Conservation (phyloP, 2,888 invertebrate species). For the Hoplodrina blanda region DNA sequence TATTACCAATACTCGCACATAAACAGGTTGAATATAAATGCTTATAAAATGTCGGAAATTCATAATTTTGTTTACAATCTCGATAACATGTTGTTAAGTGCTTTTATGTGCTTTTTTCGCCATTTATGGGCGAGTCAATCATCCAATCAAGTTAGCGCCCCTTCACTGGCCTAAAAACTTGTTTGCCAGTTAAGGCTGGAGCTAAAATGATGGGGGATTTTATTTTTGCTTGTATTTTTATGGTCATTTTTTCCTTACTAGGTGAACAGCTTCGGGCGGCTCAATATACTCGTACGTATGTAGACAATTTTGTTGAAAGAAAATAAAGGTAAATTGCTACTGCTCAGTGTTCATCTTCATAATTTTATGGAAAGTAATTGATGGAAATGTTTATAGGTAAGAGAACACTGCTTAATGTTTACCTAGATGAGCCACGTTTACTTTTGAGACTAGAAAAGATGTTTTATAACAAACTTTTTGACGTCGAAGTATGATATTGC, state of each 20-base stretch:
- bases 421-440: not conserved
- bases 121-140: conserved; percentile 83
- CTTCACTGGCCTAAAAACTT: conserved; percentile 62
- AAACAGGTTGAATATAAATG: conserved; percentile 25
- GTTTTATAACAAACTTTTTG: not conserved
- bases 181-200: conserved; percentile 60
- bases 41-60: conserved; percentile 60
- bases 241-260: conserved; percentile 38
- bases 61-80: conserved; percentile 77
- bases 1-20: not conserved
- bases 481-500: not conserved
- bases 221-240: conserved; percentile 28
- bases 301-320: conserved; percentile 15
- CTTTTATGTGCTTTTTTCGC: conserved; percentile 71
- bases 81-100: conserved; percentile 77
- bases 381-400: conserved; percentile 2
- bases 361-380: conserved; percentile 15
- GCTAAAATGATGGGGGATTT: conserved; percentile 10
- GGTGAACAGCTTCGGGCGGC: conserved; percentile 41
- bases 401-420: not conserved
- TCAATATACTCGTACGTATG: not conserved
- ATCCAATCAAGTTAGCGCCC: conserved; percentile 82
- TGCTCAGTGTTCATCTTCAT: conserved; percentile 7
- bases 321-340: conserved; percentile 46
- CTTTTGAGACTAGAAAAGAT: not conserved